Base-by-base conservation (phyloP, 2,888 invertebrate genomes). In the Schizaphis graminum region DNA sequence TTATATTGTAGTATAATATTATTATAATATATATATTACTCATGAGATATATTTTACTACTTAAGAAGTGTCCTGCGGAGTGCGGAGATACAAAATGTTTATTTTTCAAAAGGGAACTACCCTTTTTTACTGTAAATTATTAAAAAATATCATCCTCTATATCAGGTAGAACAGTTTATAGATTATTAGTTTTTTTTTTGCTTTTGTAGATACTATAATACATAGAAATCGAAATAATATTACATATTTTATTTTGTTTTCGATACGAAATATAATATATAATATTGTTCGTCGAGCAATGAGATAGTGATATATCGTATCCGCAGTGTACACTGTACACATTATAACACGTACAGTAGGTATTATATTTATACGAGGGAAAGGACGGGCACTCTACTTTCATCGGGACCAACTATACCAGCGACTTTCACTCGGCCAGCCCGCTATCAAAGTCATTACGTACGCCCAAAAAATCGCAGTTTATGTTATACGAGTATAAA, bases 331-430 rank as follows among this genome's bases (percentile, higher is more conserved):
- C 11, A 44, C 10, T 35, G 77, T 77, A 35, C 11, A 44, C 10
- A 84, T 84, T 85, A 85, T 44, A 44, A 67, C 67, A 67, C 67
- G 67, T 85, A 85, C 85, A 41, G 85, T 44, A 85, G 41, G 41
- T 26, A 85, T 35, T 16, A 77, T 44, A 85, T 35, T 47, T 41
- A 24, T 44, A 93, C 47, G 85, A 93, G 93, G 93, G 93, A 93
- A 93, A 93, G 93, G 93, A 93, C 85, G 35, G 93, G 21, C 92
- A 93, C 89, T 93, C 93, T 89, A 93, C 93, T 93, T 93, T 93
- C 93, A 93, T 93, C 93, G 47, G 57, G 84, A 93, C 89, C 44
- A 47, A 84, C 44, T n/a, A 49, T 77, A 53, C 84, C 35, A 44
- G 89, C 24, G 93, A 89, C 93, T 93, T 89, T 89, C 93, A 84